Percentiles rank a stretch among this genome's conserved stretches.
Conservation (phyloP, 1,140 invertebrate genomes). For the Alviniconcha marisindica region DNA sequence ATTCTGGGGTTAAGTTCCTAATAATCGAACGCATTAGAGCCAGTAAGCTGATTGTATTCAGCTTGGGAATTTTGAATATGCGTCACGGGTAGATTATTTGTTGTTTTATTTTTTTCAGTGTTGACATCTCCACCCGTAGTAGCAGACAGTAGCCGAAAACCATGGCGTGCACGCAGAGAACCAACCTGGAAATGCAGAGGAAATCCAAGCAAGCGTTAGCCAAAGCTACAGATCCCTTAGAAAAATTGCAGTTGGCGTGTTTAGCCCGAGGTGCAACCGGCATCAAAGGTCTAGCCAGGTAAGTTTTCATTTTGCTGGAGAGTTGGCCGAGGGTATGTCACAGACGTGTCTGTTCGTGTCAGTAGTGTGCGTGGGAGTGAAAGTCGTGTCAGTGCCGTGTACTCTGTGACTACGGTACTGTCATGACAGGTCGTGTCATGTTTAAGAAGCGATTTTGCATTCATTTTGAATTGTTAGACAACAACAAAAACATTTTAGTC, state of each 20-base stretch:
- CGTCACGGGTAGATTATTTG: not conserved
- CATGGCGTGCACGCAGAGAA: constrained; percentile 71
- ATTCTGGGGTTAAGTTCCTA: not conserved
- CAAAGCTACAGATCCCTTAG: constrained; percentile 84
- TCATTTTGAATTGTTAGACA: no score
- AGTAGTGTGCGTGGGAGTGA: not conserved
- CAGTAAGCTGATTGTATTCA: not conserved
- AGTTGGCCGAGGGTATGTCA: not conserved
- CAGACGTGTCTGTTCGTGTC: constrained; percentile 7
- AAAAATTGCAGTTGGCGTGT: constrained; percentile 90
- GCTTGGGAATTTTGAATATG: not conserved
- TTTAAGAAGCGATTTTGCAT: not conserved
- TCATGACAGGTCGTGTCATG: not conserved
- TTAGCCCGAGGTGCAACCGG: constrained; percentile 90
- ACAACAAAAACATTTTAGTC: no score
- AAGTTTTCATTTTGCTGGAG: constrained; percentile 57
- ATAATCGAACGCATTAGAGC: not conserved
- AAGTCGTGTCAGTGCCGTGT: not conserved
- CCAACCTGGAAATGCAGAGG: constrained; percentile 87
- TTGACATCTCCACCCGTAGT: not conserved
- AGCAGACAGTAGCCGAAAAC: not conserved
- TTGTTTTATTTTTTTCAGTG: not conserved
- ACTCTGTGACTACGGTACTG: not conserved
- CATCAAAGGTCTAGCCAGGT: constrained; percentile 93
- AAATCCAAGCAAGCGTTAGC: constrained; percentile 80